Evolutionary conservation across 2,113 vertebrate genomes (phyloP), one percentile per base, ranked within the genome.

Genomic region (Phylloscopus trochiloides): DNA sequence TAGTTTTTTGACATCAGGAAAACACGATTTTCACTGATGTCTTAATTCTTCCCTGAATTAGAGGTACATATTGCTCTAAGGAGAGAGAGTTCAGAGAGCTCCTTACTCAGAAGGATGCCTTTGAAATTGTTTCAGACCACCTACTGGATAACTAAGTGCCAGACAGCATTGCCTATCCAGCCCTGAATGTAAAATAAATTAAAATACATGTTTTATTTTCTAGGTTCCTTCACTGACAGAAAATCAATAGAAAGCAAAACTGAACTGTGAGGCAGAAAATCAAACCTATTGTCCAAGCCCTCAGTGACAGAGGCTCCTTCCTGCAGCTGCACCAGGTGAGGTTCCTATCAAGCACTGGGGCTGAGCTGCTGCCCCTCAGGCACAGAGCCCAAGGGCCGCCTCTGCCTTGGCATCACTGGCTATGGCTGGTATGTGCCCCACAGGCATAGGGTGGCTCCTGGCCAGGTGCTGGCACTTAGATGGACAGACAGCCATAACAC

Each of bases 391-490:
- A n/a, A 62, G 95, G 28, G 36, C 47, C 40, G 43, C 94, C 76
- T 92, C 43, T 45, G 48, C 94, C 76, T 91, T 36, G n/a, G 92
- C 57, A 86, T 42, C 51, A 50, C 95, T 45, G 89, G 86, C 61
- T 45, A 4, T 11, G 54, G 25, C 12, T 10, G 54, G n/a, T 68
- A 42, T 55, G 85, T 59, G 34, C 79, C 78, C 87, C 91, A 51
- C 96, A 96, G 96, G 75, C 91, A 97, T 91, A 94, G 85, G 95
- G 92, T 95, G 77, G 97, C 54, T 88, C 88, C 31, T 6, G 77
- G 73, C 95, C 91, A 96, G 96, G 28, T 38, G 47, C 63, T 61
- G 55, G 71, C 61, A 58, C 51, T 54, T 95, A 54, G 61, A 85
- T 92, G 62, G 93, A 96, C 58, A 43, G 26, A 93, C 24, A 79